These are phyloP conservation scores for Mesaphorura yosii DNA, from an alignment of 1,140 invertebrate genomes.

Conservation along the genomic window DNA sequence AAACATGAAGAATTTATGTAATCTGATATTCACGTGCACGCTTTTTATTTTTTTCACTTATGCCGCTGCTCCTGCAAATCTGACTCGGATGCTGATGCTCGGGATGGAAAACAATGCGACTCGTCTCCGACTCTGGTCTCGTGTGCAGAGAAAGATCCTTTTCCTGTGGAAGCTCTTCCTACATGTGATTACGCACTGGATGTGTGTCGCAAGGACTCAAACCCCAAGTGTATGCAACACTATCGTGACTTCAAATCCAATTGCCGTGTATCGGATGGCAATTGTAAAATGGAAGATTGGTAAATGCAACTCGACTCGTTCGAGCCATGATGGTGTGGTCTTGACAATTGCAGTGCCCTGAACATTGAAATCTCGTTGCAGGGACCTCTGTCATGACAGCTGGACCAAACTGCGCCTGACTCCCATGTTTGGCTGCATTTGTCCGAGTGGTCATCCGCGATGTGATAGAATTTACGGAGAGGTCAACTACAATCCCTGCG, in stretches of 20 bases:
- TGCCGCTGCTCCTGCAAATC: too few relatives aligned
- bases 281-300: constrained; percentile 76
- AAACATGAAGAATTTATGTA: background rate
- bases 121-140: constrained; percentile 13
- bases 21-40: too few relatives aligned
- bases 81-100: background rate
- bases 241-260: constrained; percentile 71
- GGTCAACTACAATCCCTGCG: constrained; percentile 80
- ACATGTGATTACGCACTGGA: constrained; percentile 74
- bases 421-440: constrained; percentile 80
- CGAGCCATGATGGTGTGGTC: too few relatives aligned
- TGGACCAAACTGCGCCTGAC: constrained; percentile 69
- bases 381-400: constrained; percentile 66
- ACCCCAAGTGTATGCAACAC: constrained; percentile 56
- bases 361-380: too few relatives aligned
- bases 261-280: constrained; percentile 68
- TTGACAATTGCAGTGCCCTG: too few relatives aligned
- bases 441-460: constrained; percentile 70
- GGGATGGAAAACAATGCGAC: background rate
- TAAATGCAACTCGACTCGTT: constrained; percentile 46
- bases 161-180: constrained; percentile 68
- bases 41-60: too few relatives aligned
- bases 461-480: constrained; percentile 72
- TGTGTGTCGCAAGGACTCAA: constrained; percentile 56
- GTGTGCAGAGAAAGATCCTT: constrained; percentile 68